Conservation (phyloP, 1,140 invertebrate genomes). For the Magallana angulata region DNA sequence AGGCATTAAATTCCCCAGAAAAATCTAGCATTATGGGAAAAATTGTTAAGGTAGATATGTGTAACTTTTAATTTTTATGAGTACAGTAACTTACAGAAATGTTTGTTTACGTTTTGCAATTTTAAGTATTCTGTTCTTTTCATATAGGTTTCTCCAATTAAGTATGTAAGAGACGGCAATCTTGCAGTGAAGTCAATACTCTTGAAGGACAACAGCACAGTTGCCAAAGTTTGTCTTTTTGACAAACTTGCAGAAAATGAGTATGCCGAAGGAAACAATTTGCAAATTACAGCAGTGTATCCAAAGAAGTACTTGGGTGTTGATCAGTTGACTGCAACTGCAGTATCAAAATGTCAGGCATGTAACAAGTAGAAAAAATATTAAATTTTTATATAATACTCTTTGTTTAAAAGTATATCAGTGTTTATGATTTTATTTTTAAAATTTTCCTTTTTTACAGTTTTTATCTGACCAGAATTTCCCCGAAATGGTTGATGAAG, state of each 20-base stretch:
- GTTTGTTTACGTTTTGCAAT: neutral
- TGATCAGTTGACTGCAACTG: constrained; percentile 17
- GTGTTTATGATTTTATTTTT: neutral
- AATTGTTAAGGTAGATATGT: constrained; percentile 5
- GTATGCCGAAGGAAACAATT: neutral
- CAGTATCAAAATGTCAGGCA: constrained; percentile 27
- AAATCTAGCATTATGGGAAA: neutral
- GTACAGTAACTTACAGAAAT: neutral
- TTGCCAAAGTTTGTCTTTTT: constrained; percentile 39
- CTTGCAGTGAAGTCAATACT: neutral
- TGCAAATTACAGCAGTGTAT: constrained; percentile 30
- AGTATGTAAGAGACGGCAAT: neutral
- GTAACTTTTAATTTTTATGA: constrained; percentile 7
- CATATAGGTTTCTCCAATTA: constrained; percentile 9
- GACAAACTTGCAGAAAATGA: constrained; percentile 11
- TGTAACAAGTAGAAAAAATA: neutral
- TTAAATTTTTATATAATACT: neutral
- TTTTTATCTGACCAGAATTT: constrained; percentile 8
- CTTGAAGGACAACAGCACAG: constrained; percentile 22
- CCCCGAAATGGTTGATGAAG: neutral
- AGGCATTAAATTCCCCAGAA: constrained; percentile 8
- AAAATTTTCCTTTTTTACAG: neutral
- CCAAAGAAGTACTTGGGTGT: constrained; percentile 16
- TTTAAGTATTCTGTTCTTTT: neutral
- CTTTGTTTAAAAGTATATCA: neutral